phyloP scores from a whole-genome alignment of 2,797 vertebrate genomes.

The Eulemur albifrons region DNA sequence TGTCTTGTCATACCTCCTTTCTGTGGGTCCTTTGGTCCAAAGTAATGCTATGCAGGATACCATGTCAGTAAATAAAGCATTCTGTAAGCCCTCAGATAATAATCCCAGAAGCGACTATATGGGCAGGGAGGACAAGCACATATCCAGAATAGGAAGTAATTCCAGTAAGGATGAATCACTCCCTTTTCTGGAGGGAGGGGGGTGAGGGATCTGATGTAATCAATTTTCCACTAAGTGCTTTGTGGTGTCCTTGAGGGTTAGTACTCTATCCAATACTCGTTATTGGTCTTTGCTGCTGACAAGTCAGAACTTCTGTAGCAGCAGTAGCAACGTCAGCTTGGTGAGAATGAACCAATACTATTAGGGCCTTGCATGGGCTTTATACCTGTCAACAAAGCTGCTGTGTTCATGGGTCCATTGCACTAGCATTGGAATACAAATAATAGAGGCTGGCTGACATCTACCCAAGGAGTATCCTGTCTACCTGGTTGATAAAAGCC shows the following conservation, averaged over 20 bases:
- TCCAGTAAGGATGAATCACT: slow-evolving; percentile 21
- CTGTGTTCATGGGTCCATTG: not conserved
- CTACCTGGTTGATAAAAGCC: not conserved
- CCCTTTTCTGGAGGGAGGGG: not conserved
- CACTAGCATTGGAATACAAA: not conserved
- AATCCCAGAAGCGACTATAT: not conserved
- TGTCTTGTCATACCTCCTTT: not conserved
- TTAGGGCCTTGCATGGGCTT: not conserved
- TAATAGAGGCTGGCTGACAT: not conserved
- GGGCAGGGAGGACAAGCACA: not conserved
- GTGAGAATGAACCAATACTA: not conserved
- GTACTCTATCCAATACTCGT: not conserved
- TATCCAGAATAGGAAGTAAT: not conserved
- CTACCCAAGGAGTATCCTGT: not conserved
- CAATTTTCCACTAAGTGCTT: not conserved
- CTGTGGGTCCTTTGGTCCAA: not conserved
- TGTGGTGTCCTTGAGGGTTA: not conserved
- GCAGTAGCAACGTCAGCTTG: not conserved
- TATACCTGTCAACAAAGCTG: not conserved
- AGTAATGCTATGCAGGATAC: not conserved
- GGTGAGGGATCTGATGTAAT: not conserved
- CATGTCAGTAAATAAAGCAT: not conserved
- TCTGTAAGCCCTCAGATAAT: not conserved
- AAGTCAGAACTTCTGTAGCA: not conserved
- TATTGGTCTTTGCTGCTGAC: not conserved